Evolutionary conservation across 2,888 invertebrate species (phyloP), one percentile per base, ranked within the genome.

Genomic region (Tenthredo notha): DNA sequence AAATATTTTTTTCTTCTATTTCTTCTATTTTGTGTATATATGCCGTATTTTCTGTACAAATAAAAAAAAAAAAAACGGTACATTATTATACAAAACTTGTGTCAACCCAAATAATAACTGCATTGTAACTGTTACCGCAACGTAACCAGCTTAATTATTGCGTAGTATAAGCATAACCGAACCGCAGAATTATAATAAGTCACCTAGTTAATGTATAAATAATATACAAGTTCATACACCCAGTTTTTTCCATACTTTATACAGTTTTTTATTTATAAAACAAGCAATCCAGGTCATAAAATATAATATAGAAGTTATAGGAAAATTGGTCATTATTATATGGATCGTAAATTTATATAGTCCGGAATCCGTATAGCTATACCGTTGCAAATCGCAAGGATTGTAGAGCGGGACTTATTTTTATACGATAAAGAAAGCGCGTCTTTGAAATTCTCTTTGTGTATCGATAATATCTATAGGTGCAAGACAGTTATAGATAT

Each of bases 101-200:
- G 2, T 12, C 40, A 74, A 74, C n/a, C 67, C 29, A 43, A 74
- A 43, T 80, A 80, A 61, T 37, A 61, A 40, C 80, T 80, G 61
- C 37, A n/a, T 80, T 21, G n/a, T 80, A 80, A 80, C 61, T 58
- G 61, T 80, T 40, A 40, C 21, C 37, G 61, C 61, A 21, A 61
- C n/a, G 58, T 80, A 61, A 80, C 58, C 40, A 58, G 78, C 37
- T 40, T 80, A 80, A 80, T 80, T 80, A 37, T 80, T 77, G 77
- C 58, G 61, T 61, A n/a, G 61, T 61, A n/a, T n/a, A n/a, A n/a
- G 21, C 58, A 61, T 15, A 50, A 33, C 37, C 18, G 25, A 77
- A 77, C 77, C 77, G n/a, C n/a, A 50, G 77, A 77, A 75, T 21
- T 25, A 25, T 15, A 40, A 72, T 40, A 25, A 43, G 29, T 75